A percentile compares a stretch with the other conserved stretches of the same genome.
Evolutionary conservation across 2,113 vertebrate species (phyloP).

Genomic region (Panthera uncia): DNA sequence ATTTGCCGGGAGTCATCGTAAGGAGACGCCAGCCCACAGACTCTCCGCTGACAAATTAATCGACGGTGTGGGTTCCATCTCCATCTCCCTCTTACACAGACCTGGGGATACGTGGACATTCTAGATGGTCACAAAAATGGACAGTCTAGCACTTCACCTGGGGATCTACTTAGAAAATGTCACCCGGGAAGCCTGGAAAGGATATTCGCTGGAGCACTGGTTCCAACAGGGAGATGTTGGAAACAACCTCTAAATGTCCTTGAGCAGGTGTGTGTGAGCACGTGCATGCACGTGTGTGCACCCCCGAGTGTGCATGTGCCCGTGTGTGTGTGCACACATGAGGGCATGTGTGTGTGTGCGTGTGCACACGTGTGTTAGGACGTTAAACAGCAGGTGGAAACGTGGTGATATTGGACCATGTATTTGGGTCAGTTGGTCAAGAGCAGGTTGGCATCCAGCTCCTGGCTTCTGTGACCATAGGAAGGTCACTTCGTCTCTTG

Average conservation of each 20-base stretch:
- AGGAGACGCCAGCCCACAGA: accelerated
- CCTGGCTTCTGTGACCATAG: background rate
- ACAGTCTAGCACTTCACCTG: background rate
- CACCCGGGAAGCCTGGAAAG: background rate
- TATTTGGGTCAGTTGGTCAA: background rate
- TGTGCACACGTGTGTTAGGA: no score
- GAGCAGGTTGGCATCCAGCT: background rate
- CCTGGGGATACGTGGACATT: background rate
- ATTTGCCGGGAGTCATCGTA: background rate
- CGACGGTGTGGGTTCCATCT: background rate
- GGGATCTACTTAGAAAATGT: background rate
- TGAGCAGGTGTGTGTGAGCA: no score
- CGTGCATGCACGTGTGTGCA: no score
- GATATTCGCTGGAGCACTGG: background rate
- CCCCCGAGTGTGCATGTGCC: no score
- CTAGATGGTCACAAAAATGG: background rate
- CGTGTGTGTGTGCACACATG: background rate
- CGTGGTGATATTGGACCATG: background rate
- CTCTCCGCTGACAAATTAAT: background rate
- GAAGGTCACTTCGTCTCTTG: background rate
- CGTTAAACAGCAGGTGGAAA: background rate
- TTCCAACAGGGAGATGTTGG: background rate
- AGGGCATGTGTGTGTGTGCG: background rate
- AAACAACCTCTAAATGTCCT: background rate
- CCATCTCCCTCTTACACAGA: background rate